These are phyloP conservation scores for Acleris emargana DNA, from an alignment of 2,888 invertebrate species.

Conservation along the genomic window DNA sequence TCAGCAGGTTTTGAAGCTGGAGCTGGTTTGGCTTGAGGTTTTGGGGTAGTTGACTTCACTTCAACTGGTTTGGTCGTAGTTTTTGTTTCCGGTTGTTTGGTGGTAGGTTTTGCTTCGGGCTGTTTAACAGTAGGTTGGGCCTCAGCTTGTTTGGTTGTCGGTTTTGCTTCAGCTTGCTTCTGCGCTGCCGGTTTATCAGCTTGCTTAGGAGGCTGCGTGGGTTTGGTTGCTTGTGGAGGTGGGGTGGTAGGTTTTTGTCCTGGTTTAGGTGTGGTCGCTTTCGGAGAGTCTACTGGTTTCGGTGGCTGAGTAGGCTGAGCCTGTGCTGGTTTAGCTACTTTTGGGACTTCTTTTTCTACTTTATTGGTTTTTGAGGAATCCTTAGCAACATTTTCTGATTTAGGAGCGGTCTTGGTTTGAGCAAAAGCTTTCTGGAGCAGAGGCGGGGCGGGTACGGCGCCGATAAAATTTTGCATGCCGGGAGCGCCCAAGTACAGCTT, in stretches of 20 bases:
- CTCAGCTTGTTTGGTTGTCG: conserved; percentile 40
- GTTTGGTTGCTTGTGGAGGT: conserved; percentile 41
- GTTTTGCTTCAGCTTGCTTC: conserved; percentile 34
- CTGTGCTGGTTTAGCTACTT: conserved; percentile 40
- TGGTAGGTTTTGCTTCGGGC: conserved; percentile 38
- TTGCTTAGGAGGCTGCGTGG: conserved; percentile 38
- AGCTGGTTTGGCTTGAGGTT: conserved; percentile 39
- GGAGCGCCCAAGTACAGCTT: conserved; percentile 88
- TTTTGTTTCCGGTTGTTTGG: conserved; percentile 38
- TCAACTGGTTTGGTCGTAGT: conserved; percentile 43
- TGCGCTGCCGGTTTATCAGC: conserved; percentile 39
- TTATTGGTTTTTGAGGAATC: conserved; percentile 45
- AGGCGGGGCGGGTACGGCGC: conserved; percentile 84
- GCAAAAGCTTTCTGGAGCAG: conserved; percentile 71
- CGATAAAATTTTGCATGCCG: conserved; percentile 84
- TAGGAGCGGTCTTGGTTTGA: conserved; percentile 35
- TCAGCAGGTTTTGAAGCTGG: conserved; percentile 43
- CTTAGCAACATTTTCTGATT: conserved; percentile 50
- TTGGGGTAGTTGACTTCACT: conserved; percentile 36
- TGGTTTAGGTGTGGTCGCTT: conserved; percentile 42
- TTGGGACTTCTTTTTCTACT: conserved; percentile 43
- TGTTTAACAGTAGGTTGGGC: conserved; percentile 36
- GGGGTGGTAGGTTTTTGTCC: conserved; percentile 37
- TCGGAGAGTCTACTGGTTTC: conserved; percentile 39
- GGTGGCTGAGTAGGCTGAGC: conserved; percentile 36